Conservation (phyloP, 2,797 vertebrate genomes). For the Ceryle rudis region DNA sequence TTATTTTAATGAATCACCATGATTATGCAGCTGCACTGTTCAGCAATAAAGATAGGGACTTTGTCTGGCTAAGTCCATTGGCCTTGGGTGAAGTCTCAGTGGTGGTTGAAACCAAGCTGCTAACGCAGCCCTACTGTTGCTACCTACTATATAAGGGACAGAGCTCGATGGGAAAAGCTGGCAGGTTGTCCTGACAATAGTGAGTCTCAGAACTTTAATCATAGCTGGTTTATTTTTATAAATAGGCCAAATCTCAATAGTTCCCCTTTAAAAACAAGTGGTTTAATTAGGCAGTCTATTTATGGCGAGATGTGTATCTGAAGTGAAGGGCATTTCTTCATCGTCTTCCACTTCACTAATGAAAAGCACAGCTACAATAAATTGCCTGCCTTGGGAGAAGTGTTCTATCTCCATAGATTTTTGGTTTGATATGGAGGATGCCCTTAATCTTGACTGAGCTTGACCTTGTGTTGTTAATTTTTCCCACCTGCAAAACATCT, state of each 20-base stretch:
- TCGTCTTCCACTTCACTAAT: neutral
- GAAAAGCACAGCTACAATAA: neutral
- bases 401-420: neutral
- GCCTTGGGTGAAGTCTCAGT: neutral
- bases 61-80: constrained; percentile 5
- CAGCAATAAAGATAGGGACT: constrained; percentile 18
- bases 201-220: neutral
- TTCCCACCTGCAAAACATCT: neutral
- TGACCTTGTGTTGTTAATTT: neutral
- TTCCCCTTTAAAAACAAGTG: constrained; percentile 13
- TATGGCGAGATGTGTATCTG: constrained; percentile 25
- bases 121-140: neutral
- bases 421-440: neutral
- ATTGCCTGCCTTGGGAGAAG: neutral
- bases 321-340: constrained; percentile 30
- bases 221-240: constrained; percentile 9
- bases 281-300: constrained; percentile 15
- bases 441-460: neutral
- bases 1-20: constrained; percentile 49
- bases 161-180: neutral
- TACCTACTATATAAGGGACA: neutral
- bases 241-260: neutral
- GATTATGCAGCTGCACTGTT: constrained; percentile 21
- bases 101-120: neutral
- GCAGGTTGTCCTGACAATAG: neutral